phyloP scores from a whole-genome alignment of 2,113 vertebrate genomes.

The Thomomys bottae region DNA sequence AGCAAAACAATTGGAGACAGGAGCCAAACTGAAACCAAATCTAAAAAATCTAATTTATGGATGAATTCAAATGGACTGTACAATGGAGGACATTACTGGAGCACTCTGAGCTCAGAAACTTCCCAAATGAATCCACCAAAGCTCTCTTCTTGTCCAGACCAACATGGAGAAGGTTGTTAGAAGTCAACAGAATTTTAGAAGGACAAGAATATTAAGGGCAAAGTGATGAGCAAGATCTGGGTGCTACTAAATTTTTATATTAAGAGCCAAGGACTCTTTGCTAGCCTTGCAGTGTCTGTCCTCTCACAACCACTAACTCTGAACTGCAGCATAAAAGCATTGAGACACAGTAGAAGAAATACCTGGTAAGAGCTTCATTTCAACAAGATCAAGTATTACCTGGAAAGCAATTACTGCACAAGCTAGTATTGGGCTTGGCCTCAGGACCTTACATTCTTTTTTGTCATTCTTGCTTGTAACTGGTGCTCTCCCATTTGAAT shows the following conservation, averaged over 20 bases:
- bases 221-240: background rate
- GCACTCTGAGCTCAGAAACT: background rate
- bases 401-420: background rate
- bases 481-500: too few relatives aligned
- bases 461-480: too few relatives aligned
- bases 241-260: background rate
- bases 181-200: background rate
- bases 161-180: background rate
- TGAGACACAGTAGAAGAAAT: background rate
- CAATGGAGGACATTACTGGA: background rate
- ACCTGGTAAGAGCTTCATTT: background rate
- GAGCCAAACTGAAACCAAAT: background rate
- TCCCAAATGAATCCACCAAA: background rate
- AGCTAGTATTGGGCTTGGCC: too few relatives aligned
- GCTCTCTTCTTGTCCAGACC: background rate
- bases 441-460: too few relatives aligned
- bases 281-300: background rate
- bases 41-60: background rate
- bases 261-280: background rate
- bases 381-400: background rate
- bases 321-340: background rate
- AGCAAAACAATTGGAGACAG: background rate
- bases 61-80: background rate
- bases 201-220: background rate
- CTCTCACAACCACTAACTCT: background rate